These are phyloP conservation scores for Astyanax mexicanus DNA, from an alignment of 2,797 vertebrate species.

Conservation along the genomic window DNA sequence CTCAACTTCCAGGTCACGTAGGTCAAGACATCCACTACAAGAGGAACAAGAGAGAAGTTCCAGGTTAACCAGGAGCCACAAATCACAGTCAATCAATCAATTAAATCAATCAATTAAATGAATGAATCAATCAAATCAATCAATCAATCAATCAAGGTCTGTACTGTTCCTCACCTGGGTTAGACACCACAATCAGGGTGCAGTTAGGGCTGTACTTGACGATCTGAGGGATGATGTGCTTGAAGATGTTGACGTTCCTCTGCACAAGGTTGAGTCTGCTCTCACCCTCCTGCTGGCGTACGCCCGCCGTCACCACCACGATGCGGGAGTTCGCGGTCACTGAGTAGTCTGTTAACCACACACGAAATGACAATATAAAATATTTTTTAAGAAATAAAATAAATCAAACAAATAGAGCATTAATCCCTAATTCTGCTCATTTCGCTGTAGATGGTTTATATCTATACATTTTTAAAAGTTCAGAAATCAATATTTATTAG, in stretches of 20 bases:
- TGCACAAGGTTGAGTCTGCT: slow-evolving; percentile 95
- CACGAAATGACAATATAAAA: too few species aligned
- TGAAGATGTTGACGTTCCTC: slow-evolving; percentile 96
- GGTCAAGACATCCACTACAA: slow-evolving; percentile 92
- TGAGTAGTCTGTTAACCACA: slow-evolving; percentile 82
- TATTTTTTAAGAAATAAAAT: neutral
- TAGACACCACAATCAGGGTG: slow-evolving; percentile 93
- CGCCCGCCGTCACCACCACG: slow-evolving; percentile 93
- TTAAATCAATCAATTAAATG: too few species aligned
- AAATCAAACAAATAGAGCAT: neutral
- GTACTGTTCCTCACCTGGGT: slow-evolving; percentile 83
- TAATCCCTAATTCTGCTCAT: too few species aligned
- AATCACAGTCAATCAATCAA: too few species aligned
- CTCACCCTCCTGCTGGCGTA: slow-evolving; percentile 96
- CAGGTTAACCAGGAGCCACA: neutral
- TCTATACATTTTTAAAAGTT: too few species aligned
- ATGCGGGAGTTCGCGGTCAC: slow-evolving; percentile 93
- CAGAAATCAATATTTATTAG: too few species aligned
- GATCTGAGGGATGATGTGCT: slow-evolving; percentile 91
- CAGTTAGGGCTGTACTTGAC: slow-evolving; percentile 93
- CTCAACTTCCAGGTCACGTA: slow-evolving; percentile 98
- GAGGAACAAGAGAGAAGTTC: neutral
- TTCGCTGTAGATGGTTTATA: too few species aligned
- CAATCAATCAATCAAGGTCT: too few species aligned
- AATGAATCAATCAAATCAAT: too few species aligned